Conservation (phyloP, 1,140 invertebrate species). For the Scaptodrosophila lebanonensis region DNA sequence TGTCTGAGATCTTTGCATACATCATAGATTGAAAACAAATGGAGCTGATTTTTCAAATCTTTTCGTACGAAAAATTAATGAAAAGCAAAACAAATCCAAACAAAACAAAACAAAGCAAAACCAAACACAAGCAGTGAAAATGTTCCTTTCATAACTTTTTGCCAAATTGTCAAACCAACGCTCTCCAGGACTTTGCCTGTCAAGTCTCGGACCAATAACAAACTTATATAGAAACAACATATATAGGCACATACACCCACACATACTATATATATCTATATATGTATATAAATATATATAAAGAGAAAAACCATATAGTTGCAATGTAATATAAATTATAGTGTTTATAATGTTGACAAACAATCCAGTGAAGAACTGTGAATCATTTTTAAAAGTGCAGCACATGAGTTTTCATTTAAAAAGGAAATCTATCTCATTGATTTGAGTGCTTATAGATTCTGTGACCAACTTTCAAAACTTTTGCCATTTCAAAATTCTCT, state of each 20-base stretch:
- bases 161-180: slow-evolving; percentile 75
- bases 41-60: slow-evolving; percentile 5
- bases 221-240: slow-evolving; percentile 34
- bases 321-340: slow-evolving; percentile 43
- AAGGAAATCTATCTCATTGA: too few species aligned
- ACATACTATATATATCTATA: slow-evolving; percentile 33
- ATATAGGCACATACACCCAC: slow-evolving; percentile 30
- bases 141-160: slow-evolving; percentile 75
- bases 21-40: slow-evolving; percentile 20
- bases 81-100: slow-evolving; percentile 4
- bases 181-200: slow-evolving; percentile 64
- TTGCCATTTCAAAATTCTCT: too few species aligned
- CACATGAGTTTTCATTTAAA: too few species aligned
- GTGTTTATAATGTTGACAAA: slow-evolving; percentile 41
- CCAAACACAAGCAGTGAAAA: slow-evolving; percentile 51
- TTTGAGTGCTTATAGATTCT: too few species aligned
- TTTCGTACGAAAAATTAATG: slow-evolving; percentile 4
- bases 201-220: slow-evolving; percentile 57
- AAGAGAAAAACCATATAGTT: slow-evolving; percentile 27
- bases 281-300: slow-evolving; percentile 42
- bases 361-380: too few species aligned
- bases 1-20: slow-evolving; percentile 65
- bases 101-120: slow-evolving; percentile 16
- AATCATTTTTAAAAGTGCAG: too few species aligned
- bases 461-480: too few species aligned